phyloP scores from a whole-genome alignment of 2,888 invertebrate genomes.

The Alloscopus bannaensis region DNA sequence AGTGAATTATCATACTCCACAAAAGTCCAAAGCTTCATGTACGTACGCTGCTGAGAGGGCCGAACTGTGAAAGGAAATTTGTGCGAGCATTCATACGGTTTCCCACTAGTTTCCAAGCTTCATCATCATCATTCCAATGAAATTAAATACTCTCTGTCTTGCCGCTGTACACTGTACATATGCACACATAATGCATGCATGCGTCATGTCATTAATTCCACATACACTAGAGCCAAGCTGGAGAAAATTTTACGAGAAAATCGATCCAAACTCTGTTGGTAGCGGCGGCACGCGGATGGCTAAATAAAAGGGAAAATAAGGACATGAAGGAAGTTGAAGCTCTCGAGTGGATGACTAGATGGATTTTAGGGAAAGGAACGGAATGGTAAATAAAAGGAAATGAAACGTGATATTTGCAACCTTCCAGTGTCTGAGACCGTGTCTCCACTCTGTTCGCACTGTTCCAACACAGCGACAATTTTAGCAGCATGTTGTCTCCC shows the following conservation, averaged over 20 bases:
- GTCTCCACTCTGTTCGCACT: no score
- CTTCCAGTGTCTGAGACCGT: no score
- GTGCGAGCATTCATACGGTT: neutral
- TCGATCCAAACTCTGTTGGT: slow-evolving; percentile 39
- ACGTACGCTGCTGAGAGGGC: no score
- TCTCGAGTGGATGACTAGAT: neutral
- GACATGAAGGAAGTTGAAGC: neutral
- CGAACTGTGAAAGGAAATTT: slow-evolving; percentile 1
- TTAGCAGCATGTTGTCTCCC: slow-evolving; percentile 1
- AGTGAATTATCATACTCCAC: no score
- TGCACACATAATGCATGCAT: slow-evolving; percentile 14
- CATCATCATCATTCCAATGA: neutral
- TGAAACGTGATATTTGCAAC: slow-evolving; percentile 65
- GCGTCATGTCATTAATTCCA: slow-evolving; percentile 32
- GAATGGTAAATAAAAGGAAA: slow-evolving; percentile 47
- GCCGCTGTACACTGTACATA: neutral
- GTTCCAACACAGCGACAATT: slow-evolving; percentile 17
- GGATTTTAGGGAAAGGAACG: neutral
- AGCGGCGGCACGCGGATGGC: slow-evolving; percentile 42
- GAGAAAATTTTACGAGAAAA: slow-evolving; percentile 57
- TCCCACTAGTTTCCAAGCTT: no score
- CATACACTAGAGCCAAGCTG: slow-evolving; percentile 15
- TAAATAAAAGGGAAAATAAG: neutral
- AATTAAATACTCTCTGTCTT: slow-evolving; percentile 11
- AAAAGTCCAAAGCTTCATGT: no score